phyloP scores from a whole-genome alignment of 2,888 invertebrate genomes.

The Ectemnius cavifrons region DNA sequence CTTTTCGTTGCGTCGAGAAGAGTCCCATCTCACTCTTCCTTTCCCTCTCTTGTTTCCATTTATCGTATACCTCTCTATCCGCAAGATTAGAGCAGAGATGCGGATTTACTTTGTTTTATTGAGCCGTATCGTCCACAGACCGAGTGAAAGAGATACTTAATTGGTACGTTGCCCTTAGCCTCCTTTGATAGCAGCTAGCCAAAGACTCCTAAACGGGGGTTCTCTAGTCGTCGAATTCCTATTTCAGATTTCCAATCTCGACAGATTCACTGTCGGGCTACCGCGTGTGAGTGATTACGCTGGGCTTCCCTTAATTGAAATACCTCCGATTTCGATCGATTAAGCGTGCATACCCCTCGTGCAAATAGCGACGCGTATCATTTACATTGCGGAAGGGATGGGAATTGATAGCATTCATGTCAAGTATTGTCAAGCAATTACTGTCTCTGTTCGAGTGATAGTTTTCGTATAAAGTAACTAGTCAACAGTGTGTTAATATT shows the following conservation, averaged over 20 bases:
- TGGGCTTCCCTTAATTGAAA: constrained; percentile 21
- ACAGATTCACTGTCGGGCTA: constrained; percentile 16
- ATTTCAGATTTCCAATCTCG: constrained; percentile 52
- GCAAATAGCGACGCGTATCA: background rate
- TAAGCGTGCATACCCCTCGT: background rate
- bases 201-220: constrained; percentile 36
- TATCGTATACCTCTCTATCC: constrained; percentile 57
- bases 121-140: constrained; percentile 54
- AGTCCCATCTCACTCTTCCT: constrained; percentile 16
- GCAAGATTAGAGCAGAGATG: constrained; percentile 70
- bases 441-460: no score
- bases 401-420: no score
- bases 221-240: constrained; percentile 45
- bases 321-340: constrained; percentile 12
- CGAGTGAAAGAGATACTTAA: constrained; percentile 68
- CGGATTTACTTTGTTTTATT: constrained; percentile 74
- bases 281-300: constrained; percentile 7
- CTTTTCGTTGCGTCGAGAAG: constrained; percentile 60
- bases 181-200: constrained; percentile 56
- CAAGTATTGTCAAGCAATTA: no score
- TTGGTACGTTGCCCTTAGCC: constrained; percentile 65
- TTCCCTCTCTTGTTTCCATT: background rate
- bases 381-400: no score
- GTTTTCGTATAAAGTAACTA: no score
- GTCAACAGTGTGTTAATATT: no score